Conservation (phyloP, 2,797 vertebrate genomes). For the Aplochiton taeniatus region DNA sequence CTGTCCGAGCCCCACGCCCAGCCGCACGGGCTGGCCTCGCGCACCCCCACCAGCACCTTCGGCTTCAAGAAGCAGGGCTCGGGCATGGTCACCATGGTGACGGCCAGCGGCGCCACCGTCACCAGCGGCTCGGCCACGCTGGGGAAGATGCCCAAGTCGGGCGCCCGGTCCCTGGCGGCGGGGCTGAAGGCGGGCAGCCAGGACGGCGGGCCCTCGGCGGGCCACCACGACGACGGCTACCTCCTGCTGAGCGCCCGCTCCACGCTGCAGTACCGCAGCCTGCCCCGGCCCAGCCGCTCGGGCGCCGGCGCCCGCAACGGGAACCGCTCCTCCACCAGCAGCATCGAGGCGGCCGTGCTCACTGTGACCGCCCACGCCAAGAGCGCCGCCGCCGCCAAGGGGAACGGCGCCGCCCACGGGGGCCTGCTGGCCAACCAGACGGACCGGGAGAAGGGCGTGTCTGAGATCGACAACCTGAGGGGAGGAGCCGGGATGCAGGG, state of each 20-base stretch:
- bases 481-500: slow-evolving; percentile 75
- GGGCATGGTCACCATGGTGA: slow-evolving; percentile 86
- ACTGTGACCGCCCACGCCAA: slow-evolving; percentile 64
- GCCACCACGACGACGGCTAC: slow-evolving; percentile 91
- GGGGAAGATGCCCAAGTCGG: slow-evolving; percentile 94
- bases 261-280: slow-evolving; percentile 93
- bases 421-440: slow-evolving; percentile 89
- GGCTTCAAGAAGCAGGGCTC: slow-evolving; percentile 81
- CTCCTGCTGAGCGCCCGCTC: slow-evolving; percentile 86
- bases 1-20: slow-evolving; percentile 56
- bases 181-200: slow-evolving; percentile 75
- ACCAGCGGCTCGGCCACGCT: slow-evolving; percentile 94
- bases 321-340: slow-evolving; percentile 96
- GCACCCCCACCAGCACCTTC: slow-evolving; percentile 72
- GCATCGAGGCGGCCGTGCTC: slow-evolving; percentile 91
- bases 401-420: slow-evolving; percentile 73
- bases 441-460: slow-evolving; percentile 94
- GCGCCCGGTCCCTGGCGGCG: slow-evolving; percentile 74
- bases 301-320: slow-evolving; percentile 82
- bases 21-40: slow-evolving; percentile 48
- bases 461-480: slow-evolving; percentile 85
- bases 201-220: slow-evolving; percentile 71
- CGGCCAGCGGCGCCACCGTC: slow-evolving; percentile 91
- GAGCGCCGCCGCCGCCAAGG: slow-evolving; percentile 65
- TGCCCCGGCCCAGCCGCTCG: slow-evolving; percentile 92